A percentile compares a stretch with the other conserved stretches of the same genome.
phyloP scores from a whole-genome alignment of 2,888 invertebrate genomes.

The Scelioninae gen. 2 region DNA sequence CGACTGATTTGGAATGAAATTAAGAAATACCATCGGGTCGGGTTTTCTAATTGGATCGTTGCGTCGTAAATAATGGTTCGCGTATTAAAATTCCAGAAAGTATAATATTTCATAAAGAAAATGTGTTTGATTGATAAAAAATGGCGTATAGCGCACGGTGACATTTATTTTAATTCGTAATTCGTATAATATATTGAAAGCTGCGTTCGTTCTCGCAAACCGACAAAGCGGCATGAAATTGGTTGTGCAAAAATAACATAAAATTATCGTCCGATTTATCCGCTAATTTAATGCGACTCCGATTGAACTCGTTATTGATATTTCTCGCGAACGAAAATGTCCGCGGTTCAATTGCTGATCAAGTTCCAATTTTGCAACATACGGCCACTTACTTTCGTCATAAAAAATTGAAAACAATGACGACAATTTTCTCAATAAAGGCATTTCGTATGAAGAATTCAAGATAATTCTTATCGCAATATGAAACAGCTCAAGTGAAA shows the following conservation, averaged over 20 bases:
- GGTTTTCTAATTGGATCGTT: no score
- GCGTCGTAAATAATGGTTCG: no score
- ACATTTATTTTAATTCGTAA: no score
- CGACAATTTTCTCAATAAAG: slow-evolving; percentile 50
- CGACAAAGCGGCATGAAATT: no score
- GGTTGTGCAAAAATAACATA: background rate
- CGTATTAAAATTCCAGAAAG: no score
- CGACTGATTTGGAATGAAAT: no score
- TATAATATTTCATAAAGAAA: no score
- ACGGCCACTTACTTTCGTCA: slow-evolving; percentile 27
- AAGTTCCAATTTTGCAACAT: slow-evolving; percentile 35
- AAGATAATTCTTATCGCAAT: slow-evolving; percentile 59
- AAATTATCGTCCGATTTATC: slow-evolving; percentile 2
- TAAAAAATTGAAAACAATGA: slow-evolving; percentile 51
- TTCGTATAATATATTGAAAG: background rate
- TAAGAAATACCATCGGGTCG: no score
- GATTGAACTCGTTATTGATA: slow-evolving; percentile 19
- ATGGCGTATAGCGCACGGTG: no score
- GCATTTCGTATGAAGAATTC: slow-evolving; percentile 55
- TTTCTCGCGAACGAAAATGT: slow-evolving; percentile 14
- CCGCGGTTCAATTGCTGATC: slow-evolving; percentile 26
- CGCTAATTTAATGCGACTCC: slow-evolving; percentile 13
- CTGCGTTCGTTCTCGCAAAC: no score
- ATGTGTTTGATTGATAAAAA: no score
- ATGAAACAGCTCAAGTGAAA: slow-evolving; percentile 58